Base-by-base conservation (phyloP, 2,113 vertebrate genomes). In the Glaucomys volans region DNA sequence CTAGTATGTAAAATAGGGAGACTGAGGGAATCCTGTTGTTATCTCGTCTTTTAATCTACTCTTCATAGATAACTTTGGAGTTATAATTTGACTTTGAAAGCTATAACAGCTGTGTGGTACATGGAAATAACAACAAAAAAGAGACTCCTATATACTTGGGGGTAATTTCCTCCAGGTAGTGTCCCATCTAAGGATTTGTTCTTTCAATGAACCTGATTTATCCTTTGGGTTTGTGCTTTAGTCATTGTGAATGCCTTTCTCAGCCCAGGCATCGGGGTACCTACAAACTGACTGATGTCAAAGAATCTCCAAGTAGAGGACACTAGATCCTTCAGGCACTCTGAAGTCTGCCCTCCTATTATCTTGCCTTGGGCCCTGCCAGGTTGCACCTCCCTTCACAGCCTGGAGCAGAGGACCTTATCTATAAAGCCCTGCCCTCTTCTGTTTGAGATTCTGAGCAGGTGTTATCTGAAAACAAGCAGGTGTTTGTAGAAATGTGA, bases 401-500 rank as follows among this genome's bases (percentile, higher is more conserved):
- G 95, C 0, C 47, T 71, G 24, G 97, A 98, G 97, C 94, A 97
- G 83, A 95, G 94, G 91, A 83, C 96, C 95, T 96, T 87, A 75
- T 97, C 20, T 54, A 77, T 44, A 35, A 92, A 97, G 83, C 54
- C 0, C 24, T 97, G 96, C 97, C 84, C 95, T 2, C 94, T 97
- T 96, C 96, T 95, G 95, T 98, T 96, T 98, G 97, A 40, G 77
- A 97, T 97, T 64, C 87, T 8, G 90, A 90, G 96, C 97, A 98
- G 98, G 98, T 98, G 98, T 95, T 92, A 98, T 98, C 97, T n/a
- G 94, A 26, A 94, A 98, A 98, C 96, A 97, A 96, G 98, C 97
- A 98, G 98, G 98, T 98, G 97, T 98, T 98, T 98, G 97, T 96
- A 93, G 93, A 94, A 98, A 94, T 94, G 95, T 47, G 98, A 98